These are phyloP conservation scores for Stichopus chloronotus DNA, from an alignment of 35 echinoderm and acorn worm genomes.

Conservation along the genomic window DNA sequence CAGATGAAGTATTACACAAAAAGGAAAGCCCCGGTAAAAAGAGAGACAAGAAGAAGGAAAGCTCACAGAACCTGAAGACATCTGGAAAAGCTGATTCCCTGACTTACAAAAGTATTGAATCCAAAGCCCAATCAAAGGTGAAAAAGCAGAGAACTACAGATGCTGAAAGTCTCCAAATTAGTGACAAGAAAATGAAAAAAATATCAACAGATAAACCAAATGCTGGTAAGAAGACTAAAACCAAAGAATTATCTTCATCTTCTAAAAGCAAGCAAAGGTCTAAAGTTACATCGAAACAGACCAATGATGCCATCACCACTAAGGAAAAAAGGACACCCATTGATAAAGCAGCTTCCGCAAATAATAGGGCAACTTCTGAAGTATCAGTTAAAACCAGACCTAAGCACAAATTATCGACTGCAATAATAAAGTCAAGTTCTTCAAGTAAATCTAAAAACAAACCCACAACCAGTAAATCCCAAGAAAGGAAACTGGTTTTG, in stretches of 20 bases:
- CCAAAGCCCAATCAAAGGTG: neutral
- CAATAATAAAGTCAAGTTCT: neutral
- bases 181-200: neutral
- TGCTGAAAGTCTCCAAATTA: neutral
- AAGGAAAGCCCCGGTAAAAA: neutral
- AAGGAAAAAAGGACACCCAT: neutral
- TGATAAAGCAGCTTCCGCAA: neutral
- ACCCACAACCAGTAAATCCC: neutral
- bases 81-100: neutral
- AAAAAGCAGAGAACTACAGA: neutral
- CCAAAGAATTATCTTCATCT: neutral
- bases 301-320: neutral
- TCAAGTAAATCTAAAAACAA: constrained; percentile 1
- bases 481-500: constrained; percentile 20
- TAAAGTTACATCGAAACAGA: neutral
- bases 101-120: neutral
- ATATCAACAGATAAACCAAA: neutral
- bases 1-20: neutral
- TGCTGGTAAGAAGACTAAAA: neutral
- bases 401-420: neutral
- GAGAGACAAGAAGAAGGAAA: neutral
- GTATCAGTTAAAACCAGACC: neutral
- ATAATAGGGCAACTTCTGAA: neutral
- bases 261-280: neutral
- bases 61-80: neutral